These are phyloP conservation scores for Holocentrus rufus DNA, from an alignment of 2,797 vertebrate species.

Conservation along the genomic window DNA sequence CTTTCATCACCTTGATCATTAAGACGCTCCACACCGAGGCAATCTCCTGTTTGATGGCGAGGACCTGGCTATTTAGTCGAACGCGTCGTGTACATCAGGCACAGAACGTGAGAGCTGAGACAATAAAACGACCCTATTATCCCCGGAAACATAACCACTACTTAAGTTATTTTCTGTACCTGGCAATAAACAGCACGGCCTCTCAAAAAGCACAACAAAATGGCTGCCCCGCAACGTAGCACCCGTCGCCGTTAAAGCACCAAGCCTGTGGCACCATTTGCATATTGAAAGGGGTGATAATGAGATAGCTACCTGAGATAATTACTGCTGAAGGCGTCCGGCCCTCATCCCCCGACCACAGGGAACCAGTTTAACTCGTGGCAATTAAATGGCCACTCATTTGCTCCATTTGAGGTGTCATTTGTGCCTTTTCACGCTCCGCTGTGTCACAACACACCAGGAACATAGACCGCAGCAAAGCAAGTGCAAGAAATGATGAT, in stretches of 20 bases:
- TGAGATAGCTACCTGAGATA: slow-evolving; percentile 81
- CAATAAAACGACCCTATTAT: slow-evolving; percentile 35
- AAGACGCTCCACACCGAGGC: slow-evolving; percentile 23
- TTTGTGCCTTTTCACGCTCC: slow-evolving; percentile 64
- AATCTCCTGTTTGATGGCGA: slow-evolving; percentile 28
- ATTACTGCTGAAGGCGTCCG: slow-evolving; percentile 74
- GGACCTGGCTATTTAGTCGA: slow-evolving; percentile 29
- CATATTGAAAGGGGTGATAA: slow-evolving; percentile 68
- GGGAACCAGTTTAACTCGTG: slow-evolving; percentile 67
- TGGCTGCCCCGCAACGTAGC: slow-evolving; percentile 32
- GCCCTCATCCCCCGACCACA: slow-evolving; percentile 62
- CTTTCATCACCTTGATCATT: slow-evolving; percentile 47
- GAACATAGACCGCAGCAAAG: slow-evolving; percentile 7
- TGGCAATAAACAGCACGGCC: slow-evolving; percentile 49
- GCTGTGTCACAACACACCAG: slow-evolving; percentile 44
- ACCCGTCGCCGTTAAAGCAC: slow-evolving; percentile 20
- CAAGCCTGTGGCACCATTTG: slow-evolving; percentile 54
- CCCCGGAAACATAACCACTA: slow-evolving; percentile 20
- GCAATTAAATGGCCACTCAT: slow-evolving; percentile 74
- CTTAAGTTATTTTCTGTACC: slow-evolving; percentile 35
- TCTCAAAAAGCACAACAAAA: slow-evolving; percentile 41
- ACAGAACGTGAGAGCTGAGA: slow-evolving; percentile 22
- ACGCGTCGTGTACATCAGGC: slow-evolving; percentile 14
- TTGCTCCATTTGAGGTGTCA: slow-evolving; percentile 64
- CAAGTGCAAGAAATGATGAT: background rate